Conservation (phyloP, 2,888 invertebrate genomes). For the Meloe dianella region DNA sequence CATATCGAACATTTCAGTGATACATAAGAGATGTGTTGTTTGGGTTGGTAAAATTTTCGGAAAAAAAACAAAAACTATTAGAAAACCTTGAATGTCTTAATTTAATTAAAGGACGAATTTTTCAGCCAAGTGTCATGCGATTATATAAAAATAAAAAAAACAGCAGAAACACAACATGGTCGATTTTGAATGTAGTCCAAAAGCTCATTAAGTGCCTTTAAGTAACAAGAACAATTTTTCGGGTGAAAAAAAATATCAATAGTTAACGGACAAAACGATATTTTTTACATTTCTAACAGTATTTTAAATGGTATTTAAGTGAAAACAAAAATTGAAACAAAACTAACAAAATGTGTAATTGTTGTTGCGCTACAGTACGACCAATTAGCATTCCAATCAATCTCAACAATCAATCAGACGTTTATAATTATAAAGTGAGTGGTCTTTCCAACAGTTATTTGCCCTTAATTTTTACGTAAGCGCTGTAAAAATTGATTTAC, state of each 20-base stretch:
- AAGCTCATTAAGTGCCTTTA: slow-evolving; percentile 33
- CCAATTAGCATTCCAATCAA: slow-evolving; percentile 80
- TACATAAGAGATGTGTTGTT: too few species aligned
- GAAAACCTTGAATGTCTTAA: slow-evolving; percentile 14
- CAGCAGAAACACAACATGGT: slow-evolving; percentile 28
- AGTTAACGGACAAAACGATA: neutral
- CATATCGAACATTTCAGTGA: too few species aligned
- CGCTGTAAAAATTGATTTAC: neutral
- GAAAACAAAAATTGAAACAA: neutral
- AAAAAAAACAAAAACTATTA: neutral
- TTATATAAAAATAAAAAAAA: slow-evolving; percentile 37
- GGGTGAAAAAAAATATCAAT: slow-evolving; percentile 20
- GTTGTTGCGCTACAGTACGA: slow-evolving; percentile 72
- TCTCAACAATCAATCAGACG: slow-evolving; percentile 76
- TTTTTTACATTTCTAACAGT: neutral
- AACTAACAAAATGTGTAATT: slow-evolving; percentile 60
- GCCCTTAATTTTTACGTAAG: neutral
- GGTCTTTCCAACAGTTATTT: neutral
- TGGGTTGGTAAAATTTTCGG: neutral
- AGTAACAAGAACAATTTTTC: slow-evolving; percentile 22
- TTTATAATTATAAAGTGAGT: slow-evolving; percentile 64
- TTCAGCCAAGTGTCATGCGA: slow-evolving; percentile 21
- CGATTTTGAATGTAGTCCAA: slow-evolving; percentile 37
- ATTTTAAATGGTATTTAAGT: slow-evolving; percentile 3
- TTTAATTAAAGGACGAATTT: slow-evolving; percentile 7